Percentiles rank a stretch among this genome's conserved stretches.
phyloP scores from a whole-genome alignment of 2,888 invertebrate species.

The Rhingia rostrata region DNA sequence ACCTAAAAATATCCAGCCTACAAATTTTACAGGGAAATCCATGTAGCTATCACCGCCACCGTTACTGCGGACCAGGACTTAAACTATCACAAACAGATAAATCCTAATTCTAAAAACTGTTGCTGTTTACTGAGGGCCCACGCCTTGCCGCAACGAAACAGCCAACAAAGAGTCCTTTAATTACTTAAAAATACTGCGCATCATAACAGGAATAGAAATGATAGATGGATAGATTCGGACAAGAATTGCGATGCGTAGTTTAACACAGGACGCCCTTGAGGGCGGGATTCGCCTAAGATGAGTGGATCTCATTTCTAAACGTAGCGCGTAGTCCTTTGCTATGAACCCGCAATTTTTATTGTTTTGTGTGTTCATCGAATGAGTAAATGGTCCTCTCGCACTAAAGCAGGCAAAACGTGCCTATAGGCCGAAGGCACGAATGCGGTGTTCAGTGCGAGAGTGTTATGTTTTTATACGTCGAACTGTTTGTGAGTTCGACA shows the following conservation, averaged over 20 bases:
- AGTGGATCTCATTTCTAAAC: neutral
- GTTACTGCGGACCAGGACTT: too few relatives aligned
- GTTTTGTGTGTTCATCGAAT: neutral
- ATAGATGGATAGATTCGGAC: neutral
- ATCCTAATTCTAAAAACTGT: too few relatives aligned
- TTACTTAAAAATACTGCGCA: neutral
- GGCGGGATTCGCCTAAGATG: neutral
- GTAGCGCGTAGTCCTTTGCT: constrained; percentile 1
- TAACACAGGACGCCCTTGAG: constrained; percentile 6
- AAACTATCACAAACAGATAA: too few relatives aligned
- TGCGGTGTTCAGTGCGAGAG: constrained; percentile 3
- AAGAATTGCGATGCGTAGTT: constrained; percentile 30
- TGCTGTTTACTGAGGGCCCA: too few relatives aligned
- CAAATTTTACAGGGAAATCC: neutral
- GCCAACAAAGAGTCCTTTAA: too few relatives aligned
- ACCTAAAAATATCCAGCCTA: neutral
- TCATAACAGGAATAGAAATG: neutral
- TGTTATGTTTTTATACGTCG: constrained; percentile 25
- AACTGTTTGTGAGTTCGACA: neutral
- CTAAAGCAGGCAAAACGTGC: neutral
- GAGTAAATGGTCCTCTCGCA: neutral
- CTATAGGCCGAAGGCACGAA: neutral
- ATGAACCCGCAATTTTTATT: constrained; percentile 1
- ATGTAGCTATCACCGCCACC: too few relatives aligned
- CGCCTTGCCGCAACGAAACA: too few relatives aligned